Percentiles rank a stretch among this genome's conserved stretches.
These are phyloP conservation scores for Clivina fossor DNA, from an alignment of 2,888 invertebrate genomes.

Conservation along the genomic window DNA sequence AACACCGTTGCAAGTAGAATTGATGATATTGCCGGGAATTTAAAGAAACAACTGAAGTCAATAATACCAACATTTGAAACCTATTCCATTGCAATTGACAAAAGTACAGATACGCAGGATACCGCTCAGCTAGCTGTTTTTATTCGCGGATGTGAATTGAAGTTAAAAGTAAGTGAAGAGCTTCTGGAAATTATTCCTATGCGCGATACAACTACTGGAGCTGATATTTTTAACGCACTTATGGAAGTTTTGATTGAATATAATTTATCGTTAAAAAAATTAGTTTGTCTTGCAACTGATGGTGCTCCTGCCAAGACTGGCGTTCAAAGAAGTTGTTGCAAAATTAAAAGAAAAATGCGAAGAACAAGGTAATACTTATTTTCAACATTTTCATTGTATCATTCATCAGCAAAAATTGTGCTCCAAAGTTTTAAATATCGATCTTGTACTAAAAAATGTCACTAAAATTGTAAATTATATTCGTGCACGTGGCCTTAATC, in stretches of 20 bases:
- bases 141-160: constrained; percentile 34
- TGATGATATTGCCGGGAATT: constrained; percentile 33
- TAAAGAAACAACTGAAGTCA: constrained; percentile 25
- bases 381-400: constrained; percentile 32
- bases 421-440: constrained; percentile 12
- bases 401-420: constrained; percentile 10
- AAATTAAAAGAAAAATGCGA: constrained; percentile 31
- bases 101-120: constrained; percentile 32
- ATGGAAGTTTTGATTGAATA: constrained; percentile 28
- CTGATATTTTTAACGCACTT: constrained; percentile 34
- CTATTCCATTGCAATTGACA: too few species aligned
- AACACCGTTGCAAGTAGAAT: constrained; percentile 32
- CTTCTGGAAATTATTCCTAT: constrained; percentile 32
- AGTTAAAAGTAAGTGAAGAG: constrained; percentile 35
- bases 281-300: constrained; percentile 34
- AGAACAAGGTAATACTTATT: constrained; percentile 23
- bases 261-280: constrained; percentile 28
- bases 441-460: constrained; percentile 35
- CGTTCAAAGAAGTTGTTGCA: constrained; percentile 23
- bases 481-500: constrained; percentile 37
- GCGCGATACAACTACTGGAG: constrained; percentile 30
- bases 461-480: constrained; percentile 38
- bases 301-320: constrained; percentile 33
- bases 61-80: constrained; percentile 29
- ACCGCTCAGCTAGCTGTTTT: constrained; percentile 35